Conservation (phyloP, 2,797 vertebrate species). For the Naso thynnoides region DNA sequence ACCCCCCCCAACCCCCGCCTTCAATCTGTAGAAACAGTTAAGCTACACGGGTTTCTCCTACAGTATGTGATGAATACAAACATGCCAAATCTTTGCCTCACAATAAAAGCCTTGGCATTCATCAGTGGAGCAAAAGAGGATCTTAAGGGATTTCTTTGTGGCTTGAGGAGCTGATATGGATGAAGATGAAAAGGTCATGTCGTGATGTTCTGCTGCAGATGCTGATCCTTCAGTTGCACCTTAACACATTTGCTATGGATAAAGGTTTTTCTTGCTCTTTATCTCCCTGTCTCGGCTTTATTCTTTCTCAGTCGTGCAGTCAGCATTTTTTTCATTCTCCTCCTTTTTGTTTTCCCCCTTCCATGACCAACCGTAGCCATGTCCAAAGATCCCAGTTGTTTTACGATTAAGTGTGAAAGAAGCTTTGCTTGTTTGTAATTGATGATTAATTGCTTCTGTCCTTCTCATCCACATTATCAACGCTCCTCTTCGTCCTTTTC, state of each 20-base stretch:
- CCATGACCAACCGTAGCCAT: constrained; percentile 10
- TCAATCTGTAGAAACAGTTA: constrained; percentile 54
- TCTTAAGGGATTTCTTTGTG: constrained; percentile 42
- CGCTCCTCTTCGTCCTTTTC: neutral
- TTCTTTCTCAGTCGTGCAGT: constrained; percentile 9
- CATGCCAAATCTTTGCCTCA: constrained; percentile 46
- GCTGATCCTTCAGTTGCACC: constrained; percentile 30
- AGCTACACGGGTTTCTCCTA: constrained; percentile 68
- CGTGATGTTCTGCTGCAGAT: constrained; percentile 37
- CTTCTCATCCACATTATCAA: constrained; percentile 8
- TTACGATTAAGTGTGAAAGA: constrained; percentile 32
- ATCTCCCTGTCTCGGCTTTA: neutral
- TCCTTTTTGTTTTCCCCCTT: neutral
- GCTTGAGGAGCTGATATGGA: constrained; percentile 46
- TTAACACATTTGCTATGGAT: constrained; percentile 21
- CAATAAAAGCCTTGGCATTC: constrained; percentile 37
- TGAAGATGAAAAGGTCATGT: constrained; percentile 48
- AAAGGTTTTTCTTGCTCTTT: constrained; percentile 1
- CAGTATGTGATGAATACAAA: constrained; percentile 73
- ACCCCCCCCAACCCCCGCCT: constrained; percentile 1
- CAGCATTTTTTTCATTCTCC: constrained; percentile 21
- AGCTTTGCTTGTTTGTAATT: constrained; percentile 9
- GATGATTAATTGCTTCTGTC: constrained; percentile 33
- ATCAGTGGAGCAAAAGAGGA: constrained; percentile 21
- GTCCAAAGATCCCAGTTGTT: constrained; percentile 25